A percentile compares a stretch with the other conserved stretches of the same genome.
These are phyloP conservation scores for Drosophila conformis DNA, from an alignment of 2,888 invertebrate genomes.

Conservation along the genomic window DNA sequence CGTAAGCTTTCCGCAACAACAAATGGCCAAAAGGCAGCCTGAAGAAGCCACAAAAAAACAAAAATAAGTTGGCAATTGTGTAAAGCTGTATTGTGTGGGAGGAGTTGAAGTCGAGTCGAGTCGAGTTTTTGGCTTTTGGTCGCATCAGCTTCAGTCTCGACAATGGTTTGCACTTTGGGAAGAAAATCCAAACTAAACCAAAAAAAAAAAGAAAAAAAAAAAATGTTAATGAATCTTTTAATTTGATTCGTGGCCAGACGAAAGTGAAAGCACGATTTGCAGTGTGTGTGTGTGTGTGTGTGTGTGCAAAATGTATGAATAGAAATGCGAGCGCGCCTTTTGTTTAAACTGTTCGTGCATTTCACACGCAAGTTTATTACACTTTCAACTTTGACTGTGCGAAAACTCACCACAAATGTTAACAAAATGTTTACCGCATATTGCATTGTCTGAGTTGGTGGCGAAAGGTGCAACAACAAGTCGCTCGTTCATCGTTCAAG, in stretches of 20 bases:
- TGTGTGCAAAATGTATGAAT: constrained; percentile 47
- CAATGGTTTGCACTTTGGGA: constrained; percentile 45
- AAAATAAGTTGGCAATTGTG: constrained; percentile 52
- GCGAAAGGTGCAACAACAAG: constrained; percentile 48
- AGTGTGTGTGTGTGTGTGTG: constrained; percentile 3
- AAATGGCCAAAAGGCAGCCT: constrained; percentile 53
- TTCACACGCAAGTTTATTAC: constrained; percentile 74
- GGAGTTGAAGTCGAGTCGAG: constrained; percentile 15
- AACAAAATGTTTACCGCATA: constrained; percentile 34
- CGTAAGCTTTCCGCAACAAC: constrained; percentile 58
- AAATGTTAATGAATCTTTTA: constrained; percentile 68
- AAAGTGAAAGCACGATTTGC: constrained; percentile 61
- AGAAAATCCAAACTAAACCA: constrained; percentile 13
- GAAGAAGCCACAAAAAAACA: constrained; percentile 52
- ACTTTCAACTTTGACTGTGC: constrained; percentile 71
- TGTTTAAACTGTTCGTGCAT: constrained; percentile 57
- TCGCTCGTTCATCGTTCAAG: constrained; percentile 11
- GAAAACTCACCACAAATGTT: constrained; percentile 38
- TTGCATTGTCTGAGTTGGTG: not conserved
- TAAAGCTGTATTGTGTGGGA: constrained; percentile 50
- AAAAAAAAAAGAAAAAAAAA: constrained; percentile 16
- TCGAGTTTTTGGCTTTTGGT: constrained; percentile 8
- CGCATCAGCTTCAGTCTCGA: constrained; percentile 25
- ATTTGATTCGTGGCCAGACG: constrained; percentile 41
- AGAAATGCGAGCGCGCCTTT: constrained; percentile 58